A percentile compares a stretch with the other conserved stretches of the same genome.
Conservation (phyloP, 2,888 invertebrate species). For the Lordiphosa andalusiaca region DNA sequence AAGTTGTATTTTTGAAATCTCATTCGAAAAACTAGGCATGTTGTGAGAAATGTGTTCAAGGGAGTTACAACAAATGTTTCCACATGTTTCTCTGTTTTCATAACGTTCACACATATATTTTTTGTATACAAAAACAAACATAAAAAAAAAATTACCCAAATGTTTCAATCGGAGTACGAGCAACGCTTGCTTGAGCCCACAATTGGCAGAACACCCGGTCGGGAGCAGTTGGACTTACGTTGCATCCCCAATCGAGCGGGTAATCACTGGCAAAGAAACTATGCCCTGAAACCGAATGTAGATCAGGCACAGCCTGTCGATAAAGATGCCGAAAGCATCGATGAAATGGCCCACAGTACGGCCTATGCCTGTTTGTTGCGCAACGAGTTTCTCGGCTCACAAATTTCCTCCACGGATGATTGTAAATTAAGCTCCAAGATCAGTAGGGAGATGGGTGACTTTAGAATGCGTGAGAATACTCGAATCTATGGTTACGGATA, state of each 20-base stretch:
- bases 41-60: not conserved
- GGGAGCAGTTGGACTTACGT: conserved; percentile 23
- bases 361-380: conserved; percentile 25
- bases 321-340: not conserved
- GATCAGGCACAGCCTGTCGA: not conserved
- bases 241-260: conserved; percentile 23
- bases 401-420: conserved; percentile 19
- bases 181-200: conserved; percentile 18
- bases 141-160: conserved; percentile 5
- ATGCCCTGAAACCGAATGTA: not conserved
- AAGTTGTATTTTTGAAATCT: no score
- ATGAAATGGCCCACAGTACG: conserved; percentile 6
- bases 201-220: not conserved
- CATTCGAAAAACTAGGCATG: not conserved
- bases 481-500: conserved; percentile 11
- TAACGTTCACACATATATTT: conserved; percentile 1
- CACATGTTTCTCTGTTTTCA: not conserved
- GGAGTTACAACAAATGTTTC: conserved; percentile 4
- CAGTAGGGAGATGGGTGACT: conserved; percentile 21
- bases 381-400: conserved; percentile 22
- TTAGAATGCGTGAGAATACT: conserved; percentile 9
- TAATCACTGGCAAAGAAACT: conserved; percentile 23
- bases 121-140: not conserved
- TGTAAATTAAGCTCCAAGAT: not conserved
- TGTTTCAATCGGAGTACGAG: conserved; percentile 37